Base-by-base conservation (phyloP, 2,113 vertebrate genomes). In the Stegostoma tigrinum region DNA sequence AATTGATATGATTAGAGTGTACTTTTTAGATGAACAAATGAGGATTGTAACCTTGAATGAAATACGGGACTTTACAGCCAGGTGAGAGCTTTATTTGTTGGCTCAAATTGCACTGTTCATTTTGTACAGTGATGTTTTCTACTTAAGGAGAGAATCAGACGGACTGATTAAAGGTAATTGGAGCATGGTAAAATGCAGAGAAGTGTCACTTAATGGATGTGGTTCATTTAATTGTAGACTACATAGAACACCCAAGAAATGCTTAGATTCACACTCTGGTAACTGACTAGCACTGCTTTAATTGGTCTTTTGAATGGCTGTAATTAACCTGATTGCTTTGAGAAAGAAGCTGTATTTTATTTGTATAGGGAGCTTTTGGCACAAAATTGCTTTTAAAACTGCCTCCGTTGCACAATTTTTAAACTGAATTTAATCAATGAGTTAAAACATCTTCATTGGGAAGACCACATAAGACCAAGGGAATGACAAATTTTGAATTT, bases 301-400 rank as follows among this genome's bases (percentile, higher is more conserved):
- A 98, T 98, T 98, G 98, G 98, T 97, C 97, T 98, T 98, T 97
- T 97, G 97, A 98, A 98, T 97, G 97, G 98, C 97, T 98, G 98
- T 98, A 98, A 98, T 98, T 98, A 98, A 97, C 97, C 97, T 98
- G 98, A 98, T 98, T 98, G 98, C 98, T 97, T 95, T 96, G 97
- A 97, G 97, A 98, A 98, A 97, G 97, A 97, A 98, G 97, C 97
- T 96, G 97, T 97, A 97, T 98, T 98, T 98, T 97, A 97, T 97
- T 97, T 97, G 97, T 97, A 96, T 97, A 96, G 96, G 95, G 96
- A 96, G 95, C 96, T 97, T 97, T 97, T 97, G 97, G 96, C 96
- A 96, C 96, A 96, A 97, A 95, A 95, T 86, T 95, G 96, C 96
- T 95, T 87, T 96, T 95, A 96, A 96, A 95, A 95, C 90, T 96